A percentile compares a stretch with the other conserved stretches of the same genome.
phyloP scores from a whole-genome alignment of 2,113 vertebrate species.

The Ophiodon elongatus region DNA sequence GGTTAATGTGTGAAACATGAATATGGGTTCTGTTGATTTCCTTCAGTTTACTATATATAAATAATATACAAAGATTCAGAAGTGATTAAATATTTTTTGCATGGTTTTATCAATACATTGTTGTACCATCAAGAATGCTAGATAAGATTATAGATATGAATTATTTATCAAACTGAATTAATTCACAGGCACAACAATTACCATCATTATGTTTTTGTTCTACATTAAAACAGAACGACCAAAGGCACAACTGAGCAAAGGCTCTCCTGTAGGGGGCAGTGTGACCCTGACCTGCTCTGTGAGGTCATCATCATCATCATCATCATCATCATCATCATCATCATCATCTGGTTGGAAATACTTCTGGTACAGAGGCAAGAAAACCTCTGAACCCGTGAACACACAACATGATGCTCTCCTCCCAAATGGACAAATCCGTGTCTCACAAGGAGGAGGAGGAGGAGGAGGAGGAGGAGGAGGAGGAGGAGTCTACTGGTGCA shows the following conservation, averaged over 20 bases:
- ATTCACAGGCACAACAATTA: not conserved
- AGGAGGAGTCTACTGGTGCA: constrained; percentile 39
- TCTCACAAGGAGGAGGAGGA: constrained; percentile 1
- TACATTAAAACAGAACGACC: not conserved
- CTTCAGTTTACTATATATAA: not conserved
- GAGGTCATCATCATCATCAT: not conserved
- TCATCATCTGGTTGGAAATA: constrained; percentile 22
- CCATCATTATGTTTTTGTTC: not conserved
- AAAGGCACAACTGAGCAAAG: not conserved
- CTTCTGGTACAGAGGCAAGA: constrained; percentile 19
- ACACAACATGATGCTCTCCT: not conserved
- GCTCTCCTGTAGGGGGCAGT: not conserved
- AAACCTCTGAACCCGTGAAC: not conserved
- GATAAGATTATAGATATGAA: too few relatives aligned
- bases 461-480: not conserved
- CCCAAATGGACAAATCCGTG: not conserved
- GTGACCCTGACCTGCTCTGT: constrained; percentile 28
- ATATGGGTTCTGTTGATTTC: not conserved
- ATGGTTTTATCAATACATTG: too few relatives aligned
- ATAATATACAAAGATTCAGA: not conserved
- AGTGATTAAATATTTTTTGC: too few relatives aligned
- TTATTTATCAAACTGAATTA: too few relatives aligned
- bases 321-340: not conserved
- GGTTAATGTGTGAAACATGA: not conserved
- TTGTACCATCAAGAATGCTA: too few relatives aligned